These are phyloP conservation scores for Takifugu bimaculatus DNA, from an alignment of 2,113 vertebrate genomes.

Conservation along the genomic window DNA sequence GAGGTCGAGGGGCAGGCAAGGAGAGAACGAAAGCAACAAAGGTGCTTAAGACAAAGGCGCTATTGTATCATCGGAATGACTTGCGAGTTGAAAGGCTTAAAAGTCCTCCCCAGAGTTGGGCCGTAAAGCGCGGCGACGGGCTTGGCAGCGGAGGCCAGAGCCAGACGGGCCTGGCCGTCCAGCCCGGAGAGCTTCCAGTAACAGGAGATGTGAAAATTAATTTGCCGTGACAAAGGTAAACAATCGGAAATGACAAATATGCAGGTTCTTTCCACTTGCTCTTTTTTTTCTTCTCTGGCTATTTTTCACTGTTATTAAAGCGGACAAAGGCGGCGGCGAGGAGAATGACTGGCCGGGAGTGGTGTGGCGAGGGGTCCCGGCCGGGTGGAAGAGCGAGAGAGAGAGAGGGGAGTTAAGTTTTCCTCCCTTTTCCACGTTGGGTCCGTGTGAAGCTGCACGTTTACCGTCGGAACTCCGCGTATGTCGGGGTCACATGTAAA, in stretches of 20 bases:
- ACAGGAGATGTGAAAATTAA: constrained; percentile 82
- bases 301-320: constrained; percentile 68
- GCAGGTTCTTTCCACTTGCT: constrained; percentile 64
- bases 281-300: constrained; percentile 42
- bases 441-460: constrained; percentile 40
- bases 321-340: constrained; percentile 53
- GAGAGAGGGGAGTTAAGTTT: not conserved
- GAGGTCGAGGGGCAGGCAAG: not conserved
- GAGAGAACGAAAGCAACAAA: constrained; percentile 60
- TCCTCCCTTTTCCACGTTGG: constrained; percentile 30
- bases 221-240: constrained; percentile 81
- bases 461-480: constrained; percentile 15
- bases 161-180: constrained; percentile 74
- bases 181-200: constrained; percentile 76
- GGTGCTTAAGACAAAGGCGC: constrained; percentile 77
- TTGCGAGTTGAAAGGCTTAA: constrained; percentile 77
- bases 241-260: constrained; percentile 80
- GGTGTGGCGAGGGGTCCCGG: constrained; percentile 57
- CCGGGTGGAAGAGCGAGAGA: constrained; percentile 10
- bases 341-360: constrained; percentile 53
- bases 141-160: constrained; percentile 65
- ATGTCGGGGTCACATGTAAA: constrained; percentile 7
- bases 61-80: constrained; percentile 78
- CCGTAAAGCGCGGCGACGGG: constrained; percentile 73
- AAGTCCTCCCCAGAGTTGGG: constrained; percentile 75